Evolutionary conservation across 2,113 vertebrate species (phyloP).

Genomic region (Hypanus sabinus): DNA sequence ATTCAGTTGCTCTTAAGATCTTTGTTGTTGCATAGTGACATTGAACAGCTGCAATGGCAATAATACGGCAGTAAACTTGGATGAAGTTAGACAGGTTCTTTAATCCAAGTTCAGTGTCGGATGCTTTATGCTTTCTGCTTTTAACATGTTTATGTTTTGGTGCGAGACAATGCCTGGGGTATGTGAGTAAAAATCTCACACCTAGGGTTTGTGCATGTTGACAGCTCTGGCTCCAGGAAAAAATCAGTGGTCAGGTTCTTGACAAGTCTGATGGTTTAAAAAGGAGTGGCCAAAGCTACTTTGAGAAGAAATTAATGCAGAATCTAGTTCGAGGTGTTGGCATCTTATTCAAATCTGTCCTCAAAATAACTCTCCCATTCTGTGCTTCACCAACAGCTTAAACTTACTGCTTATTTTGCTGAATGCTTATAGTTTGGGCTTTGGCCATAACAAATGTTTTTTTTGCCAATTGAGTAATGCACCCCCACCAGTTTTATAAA

Average conservation of each 20-base stretch:
- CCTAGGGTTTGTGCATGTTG: constrained; percentile 1
- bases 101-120: constrained; percentile 17
- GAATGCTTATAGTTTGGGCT: constrained; percentile 12
- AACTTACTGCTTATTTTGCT: constrained; percentile 23
- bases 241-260: constrained; percentile 3
- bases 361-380: constrained; percentile 26
- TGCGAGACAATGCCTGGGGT: constrained; percentile 20
- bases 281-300: background rate
- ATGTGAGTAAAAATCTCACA: constrained; percentile 15
- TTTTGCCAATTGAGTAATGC: constrained; percentile 30
- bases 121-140: background rate
- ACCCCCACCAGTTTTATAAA: constrained; percentile 23
- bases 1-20: background rate
- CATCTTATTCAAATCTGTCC: constrained; percentile 27
- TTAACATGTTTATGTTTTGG: constrained; percentile 29
- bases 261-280: background rate
- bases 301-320: background rate
- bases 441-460: constrained; percentile 9
- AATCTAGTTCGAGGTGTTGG: constrained; percentile 16
- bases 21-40: background rate
- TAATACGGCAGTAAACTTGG: constrained; percentile 23
- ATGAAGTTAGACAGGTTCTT: background rate
- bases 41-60: constrained; percentile 21
- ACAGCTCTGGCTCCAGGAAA: constrained; percentile 9
- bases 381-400: constrained; percentile 11